Evolutionary conservation across 2,797 vertebrate species (phyloP), one percentile per base, ranked within the genome.

Genomic region (Trichosurus vulpecula): DNA sequence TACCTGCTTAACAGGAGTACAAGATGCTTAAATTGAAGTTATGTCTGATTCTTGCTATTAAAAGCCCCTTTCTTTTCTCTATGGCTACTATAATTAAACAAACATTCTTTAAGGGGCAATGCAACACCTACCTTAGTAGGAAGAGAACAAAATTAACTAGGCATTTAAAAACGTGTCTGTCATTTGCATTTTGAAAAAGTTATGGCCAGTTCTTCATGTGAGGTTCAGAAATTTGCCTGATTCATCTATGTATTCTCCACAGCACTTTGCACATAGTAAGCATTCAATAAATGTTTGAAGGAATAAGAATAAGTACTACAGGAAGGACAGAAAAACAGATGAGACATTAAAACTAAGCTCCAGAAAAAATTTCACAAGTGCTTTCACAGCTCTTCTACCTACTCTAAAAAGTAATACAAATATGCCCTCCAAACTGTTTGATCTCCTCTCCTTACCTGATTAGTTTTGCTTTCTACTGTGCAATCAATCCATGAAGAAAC

Each of bases 181-280:
- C 74, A 87, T 87, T 87, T 87, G 74, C 41, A 81, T 81, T 81
- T 81, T 81, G 74, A 87, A 87, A 87, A 87, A 87, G 74, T 87
- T 87, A 87, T 51, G 25, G 74, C 74, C 74, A 51, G 74, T 87
- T 87, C 74, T 87, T 87, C 41, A 27, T 51, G 74, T 51, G 41
- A 87, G 74, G 74, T 51, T 87, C 74, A 87, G 41, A 87, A 81
- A 87, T 87, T 51, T 87, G 74, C 74, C 74, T 87, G 74, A 87
- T 51, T 87, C 74, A 51, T 47, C 41, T 87, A 87, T 52, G 52
- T 54, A 54, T 54, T 54, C 53, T 52, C 51, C 53, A 90, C 52
- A 90, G 90, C 31, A 54, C 52, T 90, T 54, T 54, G 90, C 90
- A 90, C 52, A 90, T 35, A 90, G 90, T 53, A 90, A 90, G 90